Evolutionary conservation across 2,113 vertebrate species (phyloP).

Genomic region (Trogon melanurus): DNA sequence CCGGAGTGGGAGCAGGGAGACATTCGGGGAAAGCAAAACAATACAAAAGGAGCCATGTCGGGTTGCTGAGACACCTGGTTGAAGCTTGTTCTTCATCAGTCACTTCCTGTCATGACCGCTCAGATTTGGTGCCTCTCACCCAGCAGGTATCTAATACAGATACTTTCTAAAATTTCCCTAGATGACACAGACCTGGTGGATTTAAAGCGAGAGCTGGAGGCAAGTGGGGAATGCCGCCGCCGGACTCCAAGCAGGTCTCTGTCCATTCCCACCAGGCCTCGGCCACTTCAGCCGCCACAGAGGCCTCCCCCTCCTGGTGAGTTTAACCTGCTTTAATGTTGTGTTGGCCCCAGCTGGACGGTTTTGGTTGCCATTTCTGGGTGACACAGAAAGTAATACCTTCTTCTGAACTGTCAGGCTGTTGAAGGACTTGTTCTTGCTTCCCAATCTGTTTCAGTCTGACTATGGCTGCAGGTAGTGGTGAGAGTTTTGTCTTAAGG

Average conservation of each 20-base stretch:
- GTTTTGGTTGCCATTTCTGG: not conserved
- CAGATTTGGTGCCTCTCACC: not conserved
- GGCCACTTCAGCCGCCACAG: slow-evolving; percentile 74
- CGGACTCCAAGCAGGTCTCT: slow-evolving; percentile 76
- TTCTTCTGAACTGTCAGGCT: not conserved
- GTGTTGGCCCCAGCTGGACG: not conserved
- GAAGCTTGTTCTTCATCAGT: not conserved
- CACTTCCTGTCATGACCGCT: not conserved
- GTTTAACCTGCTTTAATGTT: not conserved
- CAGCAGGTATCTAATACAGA: not conserved
- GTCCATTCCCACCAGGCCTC: slow-evolving; percentile 77
- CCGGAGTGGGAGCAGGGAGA: not conserved
- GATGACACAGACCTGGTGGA: slow-evolving; percentile 69
- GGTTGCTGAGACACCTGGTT: not conserved
- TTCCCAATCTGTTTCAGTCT: not conserved
- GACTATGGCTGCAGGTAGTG: not conserved
- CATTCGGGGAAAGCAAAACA: not conserved
- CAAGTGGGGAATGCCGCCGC: slow-evolving; percentile 39
- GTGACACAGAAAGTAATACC: not conserved
- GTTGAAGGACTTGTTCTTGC: not conserved
- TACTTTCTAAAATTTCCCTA: slow-evolving; percentile 34
- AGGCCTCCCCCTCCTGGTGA: slow-evolving; percentile 83
- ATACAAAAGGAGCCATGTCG: rapidly evolving
- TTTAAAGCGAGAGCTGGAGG: slow-evolving; percentile 70
- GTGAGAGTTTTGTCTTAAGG: not conserved